Evolutionary conservation across 2,888 invertebrate species (phyloP), one percentile per base, ranked within the genome.

Genomic region (Chymomyza fuscimana): DNA sequence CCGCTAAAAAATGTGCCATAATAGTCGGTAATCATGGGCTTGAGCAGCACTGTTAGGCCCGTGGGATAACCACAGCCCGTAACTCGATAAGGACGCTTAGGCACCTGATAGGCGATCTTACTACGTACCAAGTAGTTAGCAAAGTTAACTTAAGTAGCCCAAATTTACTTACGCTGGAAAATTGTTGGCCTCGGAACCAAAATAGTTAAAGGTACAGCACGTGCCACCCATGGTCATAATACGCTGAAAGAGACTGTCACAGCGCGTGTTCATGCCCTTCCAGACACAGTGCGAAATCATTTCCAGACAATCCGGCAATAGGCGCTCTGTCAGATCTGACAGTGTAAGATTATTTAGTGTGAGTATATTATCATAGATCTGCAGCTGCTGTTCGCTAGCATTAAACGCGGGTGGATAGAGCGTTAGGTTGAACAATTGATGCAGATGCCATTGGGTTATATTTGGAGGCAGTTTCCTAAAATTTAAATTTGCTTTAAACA

Each of bases 21-120:
- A 87, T 95, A 95, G 85, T 96, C 95, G 0, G 92, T 89, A 0
- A 93, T 91, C 54, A 93, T 88, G 0, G 93, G 93, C 78, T 94
- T 93, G 0, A 95, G 78, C 3, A 94, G 82, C 0, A 94, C 92
- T 0, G 94, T 94, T 0, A 95, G 91, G 0, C 95, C 95, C 0
- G 94, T 95, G 80, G 94, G 93, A 84, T 94, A 94, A 0, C 95
- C 95, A 81, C 95, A 95, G 0, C 95, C 94, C 0, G 95, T 94
- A 0, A 95, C 93, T 2, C 94, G 93, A 66, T 93, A 93, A 0
- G 95, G 94, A 3, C 87, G 89, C 25, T 90, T 89, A 51, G 92
- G 91, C 15, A 91, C 88, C 66, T 91, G 90, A 58, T 90, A 90
- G 0, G 89, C 88, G 0, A 91, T 85, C 83, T 91, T 91, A 1